Conservation (phyloP, 2,797 vertebrate genomes). For the Falco columbarius region DNA sequence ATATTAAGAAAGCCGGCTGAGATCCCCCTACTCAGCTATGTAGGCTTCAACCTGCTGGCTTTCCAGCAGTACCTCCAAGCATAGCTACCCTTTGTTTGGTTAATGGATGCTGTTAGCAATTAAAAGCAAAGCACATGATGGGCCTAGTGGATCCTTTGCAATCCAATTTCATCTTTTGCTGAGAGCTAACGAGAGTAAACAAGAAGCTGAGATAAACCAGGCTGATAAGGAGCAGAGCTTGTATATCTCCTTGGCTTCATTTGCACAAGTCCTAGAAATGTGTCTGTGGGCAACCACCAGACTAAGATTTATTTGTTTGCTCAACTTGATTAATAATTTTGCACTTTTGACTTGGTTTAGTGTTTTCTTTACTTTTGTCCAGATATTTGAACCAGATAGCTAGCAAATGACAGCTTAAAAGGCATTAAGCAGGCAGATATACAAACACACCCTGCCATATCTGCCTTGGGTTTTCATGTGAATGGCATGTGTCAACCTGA, state of each 20-base stretch:
- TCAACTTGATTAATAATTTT: constrained; percentile 87
- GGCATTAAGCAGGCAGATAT: constrained; percentile 33
- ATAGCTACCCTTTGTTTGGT: constrained; percentile 50
- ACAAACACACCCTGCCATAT: constrained; percentile 26
- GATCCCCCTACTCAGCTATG: constrained; percentile 31
- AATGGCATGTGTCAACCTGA: constrained; percentile 27
- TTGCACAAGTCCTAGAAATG: constrained; percentile 63
- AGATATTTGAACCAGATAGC: constrained; percentile 77
- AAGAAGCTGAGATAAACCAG: constrained; percentile 77
- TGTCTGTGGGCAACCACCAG: constrained; percentile 41
- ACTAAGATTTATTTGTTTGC: constrained; percentile 79
- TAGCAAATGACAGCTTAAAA: constrained; percentile 67
- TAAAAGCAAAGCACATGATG: constrained; percentile 10
- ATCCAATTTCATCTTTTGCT: constrained; percentile 65
- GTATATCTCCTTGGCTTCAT: constrained; percentile 4
- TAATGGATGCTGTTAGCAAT: constrained; percentile 45
- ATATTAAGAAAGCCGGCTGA: constrained; percentile 24
- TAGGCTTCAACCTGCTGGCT: constrained; percentile 27
- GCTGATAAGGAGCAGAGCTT: constrained; percentile 79
- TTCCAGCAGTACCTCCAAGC: neutral
- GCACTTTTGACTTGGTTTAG: constrained; percentile 80
- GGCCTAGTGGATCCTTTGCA: constrained; percentile 1
- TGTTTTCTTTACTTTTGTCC: constrained; percentile 79
- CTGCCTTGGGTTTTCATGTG: constrained; percentile 1
- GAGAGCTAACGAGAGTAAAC: constrained; percentile 78